Evolutionary conservation across 2,888 invertebrate genomes (phyloP).

Genomic region (Pseudococcus longispinus): DNA sequence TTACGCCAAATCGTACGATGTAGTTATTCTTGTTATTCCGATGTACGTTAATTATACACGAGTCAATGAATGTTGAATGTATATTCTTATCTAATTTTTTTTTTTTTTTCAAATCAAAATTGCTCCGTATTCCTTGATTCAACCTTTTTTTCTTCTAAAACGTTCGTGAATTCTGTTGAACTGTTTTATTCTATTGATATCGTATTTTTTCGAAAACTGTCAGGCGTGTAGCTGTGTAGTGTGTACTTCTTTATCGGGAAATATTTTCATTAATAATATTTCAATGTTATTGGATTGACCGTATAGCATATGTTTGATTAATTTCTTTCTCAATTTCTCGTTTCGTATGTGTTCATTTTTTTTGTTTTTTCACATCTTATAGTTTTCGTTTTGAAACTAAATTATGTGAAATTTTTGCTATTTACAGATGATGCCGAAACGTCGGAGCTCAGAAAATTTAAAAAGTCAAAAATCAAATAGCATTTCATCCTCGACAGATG

Average conservation of each 20-base stretch:
- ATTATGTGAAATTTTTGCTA: background rate
- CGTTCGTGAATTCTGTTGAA: background rate
- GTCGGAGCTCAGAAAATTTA: background rate
- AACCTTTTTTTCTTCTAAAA: background rate
- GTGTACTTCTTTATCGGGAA: background rate
- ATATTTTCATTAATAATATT: background rate
- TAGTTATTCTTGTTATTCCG: background rate
- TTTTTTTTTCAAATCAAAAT: background rate
- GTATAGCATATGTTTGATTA: background rate
- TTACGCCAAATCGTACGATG: background rate
- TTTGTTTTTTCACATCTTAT: background rate
- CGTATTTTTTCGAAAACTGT: background rate
- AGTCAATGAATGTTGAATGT: background rate
- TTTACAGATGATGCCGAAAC: constrained; percentile 1
- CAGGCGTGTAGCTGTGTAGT: background rate
- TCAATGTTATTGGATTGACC: background rate
- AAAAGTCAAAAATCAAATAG: background rate
- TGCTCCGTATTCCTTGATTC: background rate
- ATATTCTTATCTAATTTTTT: background rate
- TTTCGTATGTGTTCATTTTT: background rate
- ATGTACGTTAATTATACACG: background rate
- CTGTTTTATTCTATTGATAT: background rate
- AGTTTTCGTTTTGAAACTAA: background rate
- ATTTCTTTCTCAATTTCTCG: too few species aligned
- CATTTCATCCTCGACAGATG: background rate